A percentile compares a stretch with the other conserved stretches of the same genome.
Conservation (phyloP, 2,888 invertebrate species). For the Axea sp. region DNA sequence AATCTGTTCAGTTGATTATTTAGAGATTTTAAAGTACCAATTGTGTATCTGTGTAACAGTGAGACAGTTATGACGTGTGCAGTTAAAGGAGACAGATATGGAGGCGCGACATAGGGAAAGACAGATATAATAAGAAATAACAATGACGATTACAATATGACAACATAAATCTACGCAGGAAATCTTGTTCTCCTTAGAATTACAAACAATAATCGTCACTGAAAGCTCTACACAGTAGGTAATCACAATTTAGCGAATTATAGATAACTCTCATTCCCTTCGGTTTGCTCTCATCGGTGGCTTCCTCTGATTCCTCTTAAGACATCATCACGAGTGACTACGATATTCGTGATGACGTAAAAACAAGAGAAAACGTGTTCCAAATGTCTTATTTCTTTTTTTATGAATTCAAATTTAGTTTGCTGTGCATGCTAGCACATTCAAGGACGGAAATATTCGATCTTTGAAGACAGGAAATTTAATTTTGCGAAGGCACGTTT, state of each 20-base stretch:
- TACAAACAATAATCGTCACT: slow-evolving; percentile 44
- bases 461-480: slow-evolving; percentile 32
- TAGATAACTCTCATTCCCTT: slow-evolving; percentile 55
- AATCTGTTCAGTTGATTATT: slow-evolving; percentile 37
- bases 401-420: slow-evolving; percentile 13
- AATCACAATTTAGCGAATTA: slow-evolving; percentile 54
- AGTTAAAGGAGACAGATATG: slow-evolving; percentile 38
- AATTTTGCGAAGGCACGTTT: slow-evolving; percentile 45
- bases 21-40: slow-evolving; percentile 22
- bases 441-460: slow-evolving; percentile 37
- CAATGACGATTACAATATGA: slow-evolving; percentile 44
- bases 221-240: slow-evolving; percentile 52
- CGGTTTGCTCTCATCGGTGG: slow-evolving; percentile 19
- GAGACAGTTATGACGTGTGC: slow-evolving; percentile 39
- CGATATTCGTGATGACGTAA: not conserved
- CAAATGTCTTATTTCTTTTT: not conserved
- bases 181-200: slow-evolving; percentile 28
- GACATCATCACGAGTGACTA: not conserved
- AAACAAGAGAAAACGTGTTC: not conserved
- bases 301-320: not conserved
- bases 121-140: slow-evolving; percentile 25
- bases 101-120: not conserved
- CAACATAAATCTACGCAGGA: slow-evolving; percentile 46
- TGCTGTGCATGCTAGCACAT: slow-evolving; percentile 8
- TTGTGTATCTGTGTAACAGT: slow-evolving; percentile 17